Conservation (phyloP, 2,113 vertebrate species). For the Bos taurus region ARS-UCD2.0 NC_037334.1:76195001-76195500, state of each 20-base stretch:
- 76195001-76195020: background rate
- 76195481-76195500: background rate
- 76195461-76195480: background rate
- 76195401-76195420: background rate
- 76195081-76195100: background rate
- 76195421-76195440: background rate
- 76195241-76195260: background rate
- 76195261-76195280: background rate
- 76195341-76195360: background rate
- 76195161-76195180: background rate
- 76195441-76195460: background rate
- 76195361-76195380: background rate
- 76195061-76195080: background rate
- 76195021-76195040: background rate
- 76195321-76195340: background rate
- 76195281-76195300: background rate
- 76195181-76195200: background rate
- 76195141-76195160: background rate
- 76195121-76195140: background rate
- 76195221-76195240: background rate
- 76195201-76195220: background rate
- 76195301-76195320: background rate
- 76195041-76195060: rapidly evolving
- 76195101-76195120: background rate
- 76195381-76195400: background rate